Evolutionary conservation across 2,888 invertebrate species (phyloP), one percentile per base, ranked within the genome.

Genomic region (Gryllus longicercus): DNA sequence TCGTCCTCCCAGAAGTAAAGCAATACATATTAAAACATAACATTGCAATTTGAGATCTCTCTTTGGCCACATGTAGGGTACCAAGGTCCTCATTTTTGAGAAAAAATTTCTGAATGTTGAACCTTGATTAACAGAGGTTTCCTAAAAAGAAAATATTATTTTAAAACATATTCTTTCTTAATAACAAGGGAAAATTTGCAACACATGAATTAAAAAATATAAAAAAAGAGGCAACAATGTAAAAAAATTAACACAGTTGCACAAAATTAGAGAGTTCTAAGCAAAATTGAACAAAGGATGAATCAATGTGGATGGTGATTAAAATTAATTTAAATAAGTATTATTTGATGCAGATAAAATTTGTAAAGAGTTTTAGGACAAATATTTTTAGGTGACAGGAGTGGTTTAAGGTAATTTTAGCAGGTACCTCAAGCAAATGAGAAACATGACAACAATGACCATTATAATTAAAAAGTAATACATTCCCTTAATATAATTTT

Each of bases 21-120:
- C 11, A 74, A 99, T 90, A 87, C 98, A 98, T 80, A 95, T 85
- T 23, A 96, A 81, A 1, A 99, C 97, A 81, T 94, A 89, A 0
- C 95, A 84, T 87, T 99, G 98, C 8, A 99, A 90, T 12, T 90
- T 84, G 25, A 88, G 79, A 85, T 93, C 94, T 84, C 93, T 95
- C 85, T 92, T 93, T 0, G 99, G 99, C 99, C 99, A 99, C 51
- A 99, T 88, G 88, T 96, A 98, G 1, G 98, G 98, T 82, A 94
- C 88, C 76, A 99, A 90, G 8, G 92, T 92, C 84, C 91, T 91
- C 16, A 95, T 86, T 87, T 97, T 97, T 84, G 91, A 90, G 90
- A 92, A 93, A 5, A 92, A 91, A 88, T 95, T 95, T 81, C 90
- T 89, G 90, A 95, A 96, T 74, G 96, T 94, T 11, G 96, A 96